Percentiles rank a stretch among this genome's conserved stretches.
These are phyloP conservation scores for Mizuhopecten yessoensis DNA, from an alignment of 1,140 invertebrate genomes.

Conservation along the genomic window DNA sequence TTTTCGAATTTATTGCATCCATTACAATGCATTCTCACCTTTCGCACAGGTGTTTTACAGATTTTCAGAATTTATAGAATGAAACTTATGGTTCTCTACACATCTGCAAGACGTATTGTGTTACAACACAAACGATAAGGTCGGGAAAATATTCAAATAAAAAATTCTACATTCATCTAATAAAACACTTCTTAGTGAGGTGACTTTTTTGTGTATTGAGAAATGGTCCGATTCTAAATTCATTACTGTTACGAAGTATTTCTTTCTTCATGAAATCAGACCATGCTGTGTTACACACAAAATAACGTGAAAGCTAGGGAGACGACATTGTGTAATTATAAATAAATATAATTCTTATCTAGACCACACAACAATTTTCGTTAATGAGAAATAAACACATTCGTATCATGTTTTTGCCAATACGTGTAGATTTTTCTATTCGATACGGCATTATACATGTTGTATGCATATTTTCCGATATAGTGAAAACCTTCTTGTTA, in stretches of 20 bases:
- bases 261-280: not conserved
- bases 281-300: not conserved
- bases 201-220: not conserved
- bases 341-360: not conserved
- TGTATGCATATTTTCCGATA: not conserved
- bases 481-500: not conserved
- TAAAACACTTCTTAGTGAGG: not conserved
- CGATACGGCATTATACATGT: not conserved
- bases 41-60: not conserved
- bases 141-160: not conserved
- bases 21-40: constrained; percentile 16
- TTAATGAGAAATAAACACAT: not conserved
- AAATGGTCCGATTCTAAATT: not conserved
- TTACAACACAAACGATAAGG: not conserved
- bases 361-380: not conserved
- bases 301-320: not conserved
- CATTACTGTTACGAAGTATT: not conserved
- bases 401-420: not conserved
- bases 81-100: not conserved
- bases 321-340: not conserved
- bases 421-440: not conserved
- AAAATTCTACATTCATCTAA: not conserved
- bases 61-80: not conserved
- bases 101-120: not conserved
- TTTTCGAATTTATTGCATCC: not conserved